phyloP scores from a whole-genome alignment of 2,888 invertebrate genomes.

The Linyphia triangularis region DNA sequence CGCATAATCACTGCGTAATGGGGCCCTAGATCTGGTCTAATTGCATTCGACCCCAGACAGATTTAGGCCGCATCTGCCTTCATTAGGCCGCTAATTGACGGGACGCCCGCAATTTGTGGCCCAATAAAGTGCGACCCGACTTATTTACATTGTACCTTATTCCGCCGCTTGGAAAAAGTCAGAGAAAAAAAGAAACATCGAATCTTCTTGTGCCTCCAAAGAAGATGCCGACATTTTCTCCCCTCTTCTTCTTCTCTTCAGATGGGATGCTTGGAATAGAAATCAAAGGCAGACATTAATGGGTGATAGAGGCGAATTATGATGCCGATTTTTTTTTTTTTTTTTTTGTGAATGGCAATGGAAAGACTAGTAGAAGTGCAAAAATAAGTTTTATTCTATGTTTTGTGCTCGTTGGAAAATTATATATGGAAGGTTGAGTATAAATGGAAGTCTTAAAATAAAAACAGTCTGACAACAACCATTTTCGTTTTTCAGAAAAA shows the following conservation, averaged over 20 bases:
- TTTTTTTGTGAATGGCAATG: no score
- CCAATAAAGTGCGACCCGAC: slow-evolving; percentile 50
- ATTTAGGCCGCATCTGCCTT: slow-evolving; percentile 71
- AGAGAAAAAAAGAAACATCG: background rate
- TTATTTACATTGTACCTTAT: slow-evolving; percentile 3
- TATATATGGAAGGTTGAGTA: no score
- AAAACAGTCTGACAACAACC: no score
- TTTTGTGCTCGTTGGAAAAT: no score
- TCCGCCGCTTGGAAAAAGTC: background rate
- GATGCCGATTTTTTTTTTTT: no score
- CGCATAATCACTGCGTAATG: slow-evolving; percentile 70
- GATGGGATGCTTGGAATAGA: background rate
- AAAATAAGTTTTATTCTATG: no score
- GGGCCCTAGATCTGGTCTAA: slow-evolving; percentile 59
- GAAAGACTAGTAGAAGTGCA: no score
- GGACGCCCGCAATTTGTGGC: slow-evolving; percentile 64
- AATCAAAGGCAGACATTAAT: slow-evolving; percentile 3
- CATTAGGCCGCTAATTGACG: slow-evolving; percentile 72
- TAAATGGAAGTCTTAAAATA: no score
- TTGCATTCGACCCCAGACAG: slow-evolving; percentile 60
- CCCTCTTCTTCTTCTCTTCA: background rate
- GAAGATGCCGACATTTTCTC: background rate
- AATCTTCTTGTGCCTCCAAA: background rate
- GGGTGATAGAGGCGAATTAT: background rate
- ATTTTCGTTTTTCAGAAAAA: no score